These are phyloP conservation scores for Ochotona curzoniae DNA, from an alignment of 2,113 vertebrate species.

Conservation along the genomic window DNA sequence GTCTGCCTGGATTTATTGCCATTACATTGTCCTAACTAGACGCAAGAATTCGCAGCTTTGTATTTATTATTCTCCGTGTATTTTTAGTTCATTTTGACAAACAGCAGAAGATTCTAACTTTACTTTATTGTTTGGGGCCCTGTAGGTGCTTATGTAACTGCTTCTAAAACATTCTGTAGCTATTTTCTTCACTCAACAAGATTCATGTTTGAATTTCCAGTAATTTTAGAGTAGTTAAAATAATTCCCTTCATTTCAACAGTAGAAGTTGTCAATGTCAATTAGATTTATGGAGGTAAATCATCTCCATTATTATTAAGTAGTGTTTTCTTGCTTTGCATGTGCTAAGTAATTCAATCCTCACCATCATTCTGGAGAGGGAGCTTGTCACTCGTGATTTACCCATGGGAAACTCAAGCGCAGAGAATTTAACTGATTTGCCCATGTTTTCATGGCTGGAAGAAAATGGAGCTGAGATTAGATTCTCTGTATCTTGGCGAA, in stretches of 20 bases:
- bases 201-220: conserved; percentile 50
- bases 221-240: conserved; percentile 58
- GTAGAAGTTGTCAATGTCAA: conserved; percentile 21
- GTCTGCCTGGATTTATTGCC: conserved; percentile 66
- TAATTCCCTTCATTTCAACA: not conserved
- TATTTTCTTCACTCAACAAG: conserved; percentile 47
- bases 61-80: conserved; percentile 73
- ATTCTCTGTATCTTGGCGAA: not conserved
- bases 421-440: not conserved
- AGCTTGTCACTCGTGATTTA: not conserved
- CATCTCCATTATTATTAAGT: not conserved
- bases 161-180: conserved; percentile 28
- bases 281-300: not conserved
- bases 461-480: not conserved
- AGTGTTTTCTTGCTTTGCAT: not conserved
- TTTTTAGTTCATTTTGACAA: conserved; percentile 72
- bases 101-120: conserved; percentile 54
- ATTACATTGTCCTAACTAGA: conserved; percentile 70
- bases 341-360: not conserved
- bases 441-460: not conserved
- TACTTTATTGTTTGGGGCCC: not conserved
- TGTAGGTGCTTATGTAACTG: conserved; percentile 66
- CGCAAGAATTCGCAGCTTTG: conserved; percentile 50
- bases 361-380: not conserved
- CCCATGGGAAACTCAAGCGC: not conserved